Evolutionary conservation across 2,113 vertebrate genomes (phyloP).

Genomic region (Sapayoa aenigma): DNA sequence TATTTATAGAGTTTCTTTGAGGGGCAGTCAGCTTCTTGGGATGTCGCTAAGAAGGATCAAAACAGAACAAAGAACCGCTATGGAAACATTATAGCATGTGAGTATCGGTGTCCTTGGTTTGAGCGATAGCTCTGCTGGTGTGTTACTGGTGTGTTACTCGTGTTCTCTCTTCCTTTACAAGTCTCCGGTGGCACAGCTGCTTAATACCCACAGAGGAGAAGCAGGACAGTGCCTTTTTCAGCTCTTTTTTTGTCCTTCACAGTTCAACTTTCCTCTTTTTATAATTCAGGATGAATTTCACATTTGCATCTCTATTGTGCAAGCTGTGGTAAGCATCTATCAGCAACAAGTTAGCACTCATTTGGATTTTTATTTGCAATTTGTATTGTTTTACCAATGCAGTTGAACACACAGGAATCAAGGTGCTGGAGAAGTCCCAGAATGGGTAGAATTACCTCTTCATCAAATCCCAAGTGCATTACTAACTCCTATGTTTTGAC

Average conservation of each 20-base stretch:
- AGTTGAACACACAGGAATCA: neutral
- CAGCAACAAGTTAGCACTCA: neutral
- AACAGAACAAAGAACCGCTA: slow-evolving; percentile 99
- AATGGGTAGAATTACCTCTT: neutral
- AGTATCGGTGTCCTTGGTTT: slow-evolving; percentile 65
- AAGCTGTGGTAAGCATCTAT: slow-evolving; percentile 28
- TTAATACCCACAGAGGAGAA: neutral
- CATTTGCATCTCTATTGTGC: slow-evolving; percentile 5
- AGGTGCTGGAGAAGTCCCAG: neutral
- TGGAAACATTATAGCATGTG: slow-evolving; percentile 99
- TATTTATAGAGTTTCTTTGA: slow-evolving; percentile 96
- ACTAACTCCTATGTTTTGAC: neutral
- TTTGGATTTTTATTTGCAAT: neutral
- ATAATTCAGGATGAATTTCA: slow-evolving; percentile 22
- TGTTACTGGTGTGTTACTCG: neutral
- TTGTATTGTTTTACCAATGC: neutral
- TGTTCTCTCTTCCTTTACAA: neutral
- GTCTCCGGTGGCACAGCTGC: neutral
- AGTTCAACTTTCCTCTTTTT: slow-evolving; percentile 14
- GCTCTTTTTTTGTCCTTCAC: neutral
- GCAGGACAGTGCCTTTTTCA: neutral
- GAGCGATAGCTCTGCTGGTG: neutral
- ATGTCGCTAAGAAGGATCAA: slow-evolving; percentile 98
- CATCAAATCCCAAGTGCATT: neutral
- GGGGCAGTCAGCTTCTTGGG: slow-evolving; percentile 98